Conservation (phyloP, 2,113 vertebrate genomes). For the Phalacrocorax pelagicus region DNA sequence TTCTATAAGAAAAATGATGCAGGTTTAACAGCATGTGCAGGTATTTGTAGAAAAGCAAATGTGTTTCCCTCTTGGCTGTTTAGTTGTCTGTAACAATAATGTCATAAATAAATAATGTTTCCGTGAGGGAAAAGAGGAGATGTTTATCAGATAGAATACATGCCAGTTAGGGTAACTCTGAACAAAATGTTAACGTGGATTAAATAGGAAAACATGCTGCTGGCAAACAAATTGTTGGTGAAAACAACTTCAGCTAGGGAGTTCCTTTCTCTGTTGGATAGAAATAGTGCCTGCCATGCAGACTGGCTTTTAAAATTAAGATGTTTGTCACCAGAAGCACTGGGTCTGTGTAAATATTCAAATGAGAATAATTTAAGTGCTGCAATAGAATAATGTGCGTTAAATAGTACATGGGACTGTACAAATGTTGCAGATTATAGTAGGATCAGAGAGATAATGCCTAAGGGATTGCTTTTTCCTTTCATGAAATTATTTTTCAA, state of each 20-base stretch:
- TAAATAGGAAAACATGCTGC: slow-evolving; percentile 49
- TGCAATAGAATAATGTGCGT: slow-evolving; percentile 20
- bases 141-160: slow-evolving; percentile 58
- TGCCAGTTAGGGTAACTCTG: slow-evolving; percentile 39
- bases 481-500: slow-evolving; percentile 39
- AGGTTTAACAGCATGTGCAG: slow-evolving; percentile 25
- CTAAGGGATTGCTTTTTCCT: slow-evolving; percentile 31
- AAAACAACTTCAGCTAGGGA: slow-evolving; percentile 20
- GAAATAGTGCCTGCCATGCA: background rate
- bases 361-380: background rate
- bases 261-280: slow-evolving; percentile 13
- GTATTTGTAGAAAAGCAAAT: slow-evolving; percentile 53
- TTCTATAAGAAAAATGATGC: slow-evolving; percentile 4
- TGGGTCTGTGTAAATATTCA: slow-evolving; percentile 12
- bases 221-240: slow-evolving; percentile 37
- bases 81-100: slow-evolving; percentile 64
- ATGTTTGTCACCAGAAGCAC: slow-evolving; percentile 15
- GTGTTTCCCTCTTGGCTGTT: slow-evolving; percentile 50
- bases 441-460: slow-evolving; percentile 27
- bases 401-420: slow-evolving; percentile 19
- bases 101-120: slow-evolving; percentile 73
- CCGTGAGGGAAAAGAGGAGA: slow-evolving; percentile 8
- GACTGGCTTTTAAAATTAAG: slow-evolving; percentile 38
- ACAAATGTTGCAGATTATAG: slow-evolving; percentile 34
- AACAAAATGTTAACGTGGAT: slow-evolving; percentile 52